Conservation (phyloP, 2,888 invertebrate genomes). For the Hirtodrosophila duncani region DNA sequence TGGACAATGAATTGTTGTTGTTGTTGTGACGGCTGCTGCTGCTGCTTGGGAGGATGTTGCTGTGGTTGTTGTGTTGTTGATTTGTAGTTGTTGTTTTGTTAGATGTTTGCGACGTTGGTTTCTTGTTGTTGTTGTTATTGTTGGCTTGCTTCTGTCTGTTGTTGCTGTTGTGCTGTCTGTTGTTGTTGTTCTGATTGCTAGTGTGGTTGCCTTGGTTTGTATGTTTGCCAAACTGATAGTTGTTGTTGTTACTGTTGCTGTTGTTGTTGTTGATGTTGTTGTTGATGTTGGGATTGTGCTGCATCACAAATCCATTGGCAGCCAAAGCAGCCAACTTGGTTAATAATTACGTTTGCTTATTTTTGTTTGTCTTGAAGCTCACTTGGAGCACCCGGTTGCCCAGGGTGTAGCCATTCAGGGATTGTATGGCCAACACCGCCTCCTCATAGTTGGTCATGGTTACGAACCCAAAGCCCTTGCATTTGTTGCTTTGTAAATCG, state of each 20-base stretch:
- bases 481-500: constrained; percentile 96
- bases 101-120: constrained; percentile 33
- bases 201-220: constrained; percentile 21
- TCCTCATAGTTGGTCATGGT: constrained; percentile 99
- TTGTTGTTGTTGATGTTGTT: constrained; percentile 29
- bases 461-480: constrained; percentile 98
- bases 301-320: constrained; percentile 59
- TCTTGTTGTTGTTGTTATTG: constrained; percentile 35
- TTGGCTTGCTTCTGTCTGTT: constrained; percentile 33
- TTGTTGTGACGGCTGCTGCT: constrained; percentile 11
- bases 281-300: constrained; percentile 32
- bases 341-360: constrained; percentile 82
- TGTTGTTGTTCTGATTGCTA: constrained; percentile 27
- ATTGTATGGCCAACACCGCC: constrained; percentile 96
- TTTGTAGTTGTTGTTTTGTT: constrained; percentile 24
- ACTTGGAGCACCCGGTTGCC: constrained; percentile 98
- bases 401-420: constrained; percentile 96
- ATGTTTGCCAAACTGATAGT: constrained; percentile 36
- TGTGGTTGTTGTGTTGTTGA: constrained; percentile 23
- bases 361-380: constrained; percentile 96
- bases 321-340: constrained; percentile 74
- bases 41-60: constrained; percentile 6
- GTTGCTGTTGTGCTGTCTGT: constrained; percentile 17
- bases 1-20: constrained; percentile 22
- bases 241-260: constrained; percentile 32